Conservation (phyloP, 2,888 invertebrate genomes). For the Nipponacmea schrenckii region DNA sequence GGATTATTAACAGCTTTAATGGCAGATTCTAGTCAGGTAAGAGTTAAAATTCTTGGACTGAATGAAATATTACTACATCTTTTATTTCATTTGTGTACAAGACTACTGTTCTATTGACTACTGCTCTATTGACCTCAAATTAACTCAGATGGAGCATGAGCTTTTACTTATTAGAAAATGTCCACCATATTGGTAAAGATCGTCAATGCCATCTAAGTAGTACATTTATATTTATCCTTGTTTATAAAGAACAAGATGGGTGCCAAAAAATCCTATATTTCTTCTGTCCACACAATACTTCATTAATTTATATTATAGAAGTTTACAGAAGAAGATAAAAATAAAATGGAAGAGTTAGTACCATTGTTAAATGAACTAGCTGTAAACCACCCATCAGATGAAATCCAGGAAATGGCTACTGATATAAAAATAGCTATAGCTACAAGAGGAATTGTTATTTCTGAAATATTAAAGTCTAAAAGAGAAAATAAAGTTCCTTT, state of each 20-base stretch:
- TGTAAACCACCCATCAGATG: conserved; percentile 42
- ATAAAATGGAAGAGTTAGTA: conserved; percentile 50
- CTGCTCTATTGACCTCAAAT: too few relatives aligned
- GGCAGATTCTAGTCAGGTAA: conserved; percentile 54
- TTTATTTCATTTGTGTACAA: not conserved
- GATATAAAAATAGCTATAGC: conserved; percentile 65
- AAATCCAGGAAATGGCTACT: conserved; percentile 61
- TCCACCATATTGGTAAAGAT: too few relatives aligned
- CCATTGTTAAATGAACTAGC: conserved; percentile 55
- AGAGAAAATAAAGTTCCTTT: not conserved
- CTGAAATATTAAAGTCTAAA: conserved; percentile 38
- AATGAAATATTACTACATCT: not conserved
- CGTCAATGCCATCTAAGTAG: too few relatives aligned
- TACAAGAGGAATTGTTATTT: conserved; percentile 61
- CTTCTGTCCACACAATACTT: too few relatives aligned
- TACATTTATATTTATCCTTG: too few relatives aligned
- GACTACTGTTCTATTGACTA: not conserved
- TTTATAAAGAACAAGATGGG: too few relatives aligned
- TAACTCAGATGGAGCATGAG: too few relatives aligned
- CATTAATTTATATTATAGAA: conserved; percentile 20
- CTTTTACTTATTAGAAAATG: too few relatives aligned
- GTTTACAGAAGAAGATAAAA: conserved; percentile 49
- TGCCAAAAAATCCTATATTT: too few relatives aligned
- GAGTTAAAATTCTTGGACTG: not conserved
- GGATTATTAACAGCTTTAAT: conserved; percentile 60